Base-by-base conservation (phyloP, 2,113 vertebrate genomes). In the Leptobrachium ailaonicum region DNA sequence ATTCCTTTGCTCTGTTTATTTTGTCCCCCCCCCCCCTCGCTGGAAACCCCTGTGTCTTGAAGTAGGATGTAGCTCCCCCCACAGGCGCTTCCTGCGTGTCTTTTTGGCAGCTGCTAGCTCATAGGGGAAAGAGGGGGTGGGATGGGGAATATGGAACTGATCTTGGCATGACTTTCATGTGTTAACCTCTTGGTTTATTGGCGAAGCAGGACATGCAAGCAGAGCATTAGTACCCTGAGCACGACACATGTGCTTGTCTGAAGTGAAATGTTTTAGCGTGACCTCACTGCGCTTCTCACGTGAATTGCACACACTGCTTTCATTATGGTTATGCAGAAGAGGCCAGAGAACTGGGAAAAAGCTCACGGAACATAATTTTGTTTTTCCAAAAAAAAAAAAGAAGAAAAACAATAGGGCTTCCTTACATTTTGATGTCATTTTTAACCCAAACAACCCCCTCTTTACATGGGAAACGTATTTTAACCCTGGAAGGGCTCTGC, bases 1-100 rank as follows among this genome's bases (percentile, higher is more conserved):
- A 73, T 79, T 79, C 77, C 77, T 73, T 68, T 42, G 77, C 70
- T 69, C 63, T 79, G 77, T 79, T 79, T 73, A 66, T 79, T 73
- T 79, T 73, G 53, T 69, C 69, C 75, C 75, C 50, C 60, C 60
- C 64, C 69, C 75, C 75, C 50, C 60, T 10, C n/a, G 41, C 60
- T 73, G 70, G 63, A 72, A 73, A 66, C 77, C 62, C 77, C 77
- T 73, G 41, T 73, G 77, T 79, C 70, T 73, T 71, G n/a, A 14
- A 50, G 70, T 58, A 73, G 77, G 77, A 79, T 79, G 77, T 62
- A 73, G 70, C 77, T 73, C 70, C 77, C 77, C 77, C 70, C 77
- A 42, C 76, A 47, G 70, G 50, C 45, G 58, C 77, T 79, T 79
- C 77, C 77, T 66, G 77, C 62, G 73, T 73, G 71, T 79, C 77